Percentiles rank a stretch among this genome's conserved stretches.
phyloP scores from a whole-genome alignment of 2,888 invertebrate genomes.

The Phytoseiulus persimilis region DNA sequence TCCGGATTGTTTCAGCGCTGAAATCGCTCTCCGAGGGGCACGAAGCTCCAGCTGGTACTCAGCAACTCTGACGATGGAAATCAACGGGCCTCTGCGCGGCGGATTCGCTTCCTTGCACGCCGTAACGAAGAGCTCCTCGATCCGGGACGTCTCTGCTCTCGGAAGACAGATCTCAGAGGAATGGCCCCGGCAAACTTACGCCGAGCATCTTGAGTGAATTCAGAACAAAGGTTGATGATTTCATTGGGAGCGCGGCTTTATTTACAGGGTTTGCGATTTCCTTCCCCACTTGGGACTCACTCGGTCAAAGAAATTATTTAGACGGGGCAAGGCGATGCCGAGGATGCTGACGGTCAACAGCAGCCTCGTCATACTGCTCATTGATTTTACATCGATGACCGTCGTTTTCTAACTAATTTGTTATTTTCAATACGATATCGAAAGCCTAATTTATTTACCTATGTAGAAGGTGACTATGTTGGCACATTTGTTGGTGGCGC shows the following conservation, averaged over 20 bases:
- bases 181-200: no score
- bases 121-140: no score
- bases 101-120: no score
- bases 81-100: no score
- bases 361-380: not conserved
- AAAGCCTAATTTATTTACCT: not conserved
- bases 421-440: not conserved
- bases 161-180: no score
- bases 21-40: no score
- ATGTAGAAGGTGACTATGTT: not conserved
- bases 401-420: not conserved
- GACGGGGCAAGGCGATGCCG: not conserved
- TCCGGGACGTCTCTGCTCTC: no score
- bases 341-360: not conserved
- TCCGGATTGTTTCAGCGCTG: no score
- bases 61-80: no score
- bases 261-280: not conserved
- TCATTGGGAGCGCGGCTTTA: not conserved
- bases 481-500: slow-evolving; percentile 5
- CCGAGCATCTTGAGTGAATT: no score
- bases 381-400: not conserved
- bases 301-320: not conserved
- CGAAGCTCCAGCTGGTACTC: no score
- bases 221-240: not conserved
- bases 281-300: not conserved